These are phyloP conservation scores for Leptogaster cylindrica DNA, from an alignment of 2,888 invertebrate species.

Conservation along the genomic window DNA sequence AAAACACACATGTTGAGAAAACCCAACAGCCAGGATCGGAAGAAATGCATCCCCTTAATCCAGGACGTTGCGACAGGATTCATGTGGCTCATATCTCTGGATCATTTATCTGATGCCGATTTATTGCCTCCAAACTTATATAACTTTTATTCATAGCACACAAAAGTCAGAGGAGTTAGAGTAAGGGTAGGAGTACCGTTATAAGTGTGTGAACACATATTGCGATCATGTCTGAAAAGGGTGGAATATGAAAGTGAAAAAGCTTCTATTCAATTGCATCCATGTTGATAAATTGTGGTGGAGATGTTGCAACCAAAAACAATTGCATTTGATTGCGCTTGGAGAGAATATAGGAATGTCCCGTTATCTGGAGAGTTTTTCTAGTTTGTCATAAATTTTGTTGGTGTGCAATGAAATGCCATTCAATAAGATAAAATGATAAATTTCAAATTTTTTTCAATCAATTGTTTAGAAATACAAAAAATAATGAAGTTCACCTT, in stretches of 20 bases:
- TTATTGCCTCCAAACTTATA: conserved; percentile 34
- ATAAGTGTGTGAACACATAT: conserved; percentile 18
- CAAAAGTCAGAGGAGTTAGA: neutral
- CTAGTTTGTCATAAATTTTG: neutral
- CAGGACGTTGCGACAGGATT: conserved; percentile 21
- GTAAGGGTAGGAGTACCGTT: too few species aligned
- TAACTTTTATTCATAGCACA: conserved; percentile 33
- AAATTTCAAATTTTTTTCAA: too few species aligned
- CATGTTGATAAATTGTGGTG: conserved; percentile 14
- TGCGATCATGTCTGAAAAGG: conserved; percentile 8
- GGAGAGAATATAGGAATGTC: neutral
- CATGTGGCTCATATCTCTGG: conserved; percentile 36
- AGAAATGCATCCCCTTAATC: conserved; percentile 13
- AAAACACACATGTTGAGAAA: conserved; percentile 21
- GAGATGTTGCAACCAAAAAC: neutral
- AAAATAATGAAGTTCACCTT: neutral
- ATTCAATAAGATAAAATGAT: neutral
- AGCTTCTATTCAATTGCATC: conserved; percentile 26
- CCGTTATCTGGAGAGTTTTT: neutral
- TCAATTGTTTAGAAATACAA: too few species aligned
- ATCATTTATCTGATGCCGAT: conserved; percentile 40
- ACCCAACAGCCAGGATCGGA: neutral
- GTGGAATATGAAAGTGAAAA: conserved; percentile 1
- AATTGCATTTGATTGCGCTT: conserved; percentile 31
- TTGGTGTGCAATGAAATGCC: too few species aligned